phyloP scores from a whole-genome alignment of 2,888 invertebrate genomes.

The Nebria salina region DNA sequence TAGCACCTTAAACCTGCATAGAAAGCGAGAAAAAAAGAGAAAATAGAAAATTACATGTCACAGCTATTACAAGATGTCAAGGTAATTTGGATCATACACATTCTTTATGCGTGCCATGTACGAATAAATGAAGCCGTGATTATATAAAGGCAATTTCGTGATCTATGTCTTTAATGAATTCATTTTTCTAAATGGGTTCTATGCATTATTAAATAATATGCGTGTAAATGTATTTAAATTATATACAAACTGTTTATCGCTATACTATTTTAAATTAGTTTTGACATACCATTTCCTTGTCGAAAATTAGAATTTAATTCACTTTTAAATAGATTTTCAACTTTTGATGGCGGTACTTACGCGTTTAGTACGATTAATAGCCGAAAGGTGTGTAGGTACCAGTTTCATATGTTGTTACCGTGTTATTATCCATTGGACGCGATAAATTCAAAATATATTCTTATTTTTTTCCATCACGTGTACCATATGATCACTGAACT shows the following conservation, averaged over 20 bases:
- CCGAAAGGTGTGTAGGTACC: conserved; percentile 15
- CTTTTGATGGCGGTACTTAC: neutral
- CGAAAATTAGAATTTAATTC: conserved; percentile 9
- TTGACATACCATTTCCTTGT: neutral
- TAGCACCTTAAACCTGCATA: too few species aligned
- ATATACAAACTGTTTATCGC: neutral
- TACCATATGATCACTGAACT: conserved; percentile 1
- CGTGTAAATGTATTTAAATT: too few species aligned
- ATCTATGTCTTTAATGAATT: too few species aligned
- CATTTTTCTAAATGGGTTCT: too few species aligned
- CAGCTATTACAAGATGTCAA: too few species aligned
- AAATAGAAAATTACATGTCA: too few species aligned
- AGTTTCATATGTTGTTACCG: neutral
- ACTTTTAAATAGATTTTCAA: neutral
- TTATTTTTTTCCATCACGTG: conserved; percentile 12
- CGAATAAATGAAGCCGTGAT: too few species aligned
- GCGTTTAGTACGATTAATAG: conserved; percentile 22
- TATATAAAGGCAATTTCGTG: too few species aligned
- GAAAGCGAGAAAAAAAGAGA: too few species aligned
- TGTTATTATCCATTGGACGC: conserved; percentile 16
- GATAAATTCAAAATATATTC: conserved; percentile 19
- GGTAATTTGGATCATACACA: too few species aligned
- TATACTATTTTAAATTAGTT: conserved; percentile 15
- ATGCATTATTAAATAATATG: too few species aligned
- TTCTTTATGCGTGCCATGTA: too few species aligned